Base-by-base conservation (phyloP, 2,888 invertebrate species). In the Synanthedon vespiformis region DNA sequence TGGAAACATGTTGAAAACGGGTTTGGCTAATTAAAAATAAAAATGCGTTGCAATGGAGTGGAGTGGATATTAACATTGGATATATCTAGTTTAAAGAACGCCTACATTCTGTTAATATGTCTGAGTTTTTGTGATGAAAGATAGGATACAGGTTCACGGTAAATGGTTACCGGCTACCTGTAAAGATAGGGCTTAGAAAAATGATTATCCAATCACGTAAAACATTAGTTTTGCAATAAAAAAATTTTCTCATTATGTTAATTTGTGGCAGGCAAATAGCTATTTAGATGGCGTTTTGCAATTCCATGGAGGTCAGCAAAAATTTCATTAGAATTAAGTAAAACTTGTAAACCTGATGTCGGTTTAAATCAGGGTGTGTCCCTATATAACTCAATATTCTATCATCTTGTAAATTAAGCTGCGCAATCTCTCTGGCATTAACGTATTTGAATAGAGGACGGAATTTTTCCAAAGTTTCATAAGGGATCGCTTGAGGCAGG, bases 371-470 rank as follows among this genome's bases (percentile, higher is more conserved):
- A 5, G 78, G 64, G 58, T 86, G 84, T 1, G 86, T 84, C 2
- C 86, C 86, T 18, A 86, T 70, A 55, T 61, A 86, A 1, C 68
- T 68, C 12, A 87, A 57, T 50, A 87, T 82, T 48, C 66, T 69
- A 1, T 67, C 58, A 52, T 86, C 76, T 0, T 54, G 61, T 13
- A 87, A 60, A 51, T 87, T 83, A 1, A 87, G 72, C 14, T 70
- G 64, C 0, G 83, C 67, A 49, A 87, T 85, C 54, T 87, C 85
- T 49, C 71, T 68, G 1, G 77, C 85, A 40, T 66, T 76, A 5
- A 86, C 47, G 51, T 86, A 75, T 56, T 82, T 82, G 57, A 87
- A 85, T 10, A 87, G 65, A 0, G 86, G 86, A 4, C 85, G 65
- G 55, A 68, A 87, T 58, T 62, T 62, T 60, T 82, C 81, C 49